A percentile compares a stretch with the other conserved stretches of the same genome.
Conservation (phyloP, 2,113 vertebrate species). For the Rostratula benghalensis region DNA sequence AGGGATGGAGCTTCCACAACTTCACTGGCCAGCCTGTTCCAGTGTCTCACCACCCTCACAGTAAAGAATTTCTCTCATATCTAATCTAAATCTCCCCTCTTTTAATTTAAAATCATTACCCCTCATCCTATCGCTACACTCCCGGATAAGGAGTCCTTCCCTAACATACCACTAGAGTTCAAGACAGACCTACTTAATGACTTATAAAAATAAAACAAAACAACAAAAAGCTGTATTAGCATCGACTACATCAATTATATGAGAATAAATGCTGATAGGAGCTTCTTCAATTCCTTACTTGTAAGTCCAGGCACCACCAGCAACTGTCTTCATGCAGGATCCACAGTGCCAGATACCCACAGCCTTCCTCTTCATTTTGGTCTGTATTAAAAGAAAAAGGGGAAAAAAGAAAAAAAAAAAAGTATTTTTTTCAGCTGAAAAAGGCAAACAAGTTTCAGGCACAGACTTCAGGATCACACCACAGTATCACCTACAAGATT, state of each 20-base stretch:
- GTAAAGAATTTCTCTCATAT: too few relatives aligned
- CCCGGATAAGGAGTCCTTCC: too few relatives aligned
- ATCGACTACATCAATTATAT: not conserved
- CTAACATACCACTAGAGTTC: not conserved
- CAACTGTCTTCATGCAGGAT: slow-evolving; percentile 97
- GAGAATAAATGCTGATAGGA: not conserved
- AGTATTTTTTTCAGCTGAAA: not conserved
- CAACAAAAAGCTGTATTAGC: not conserved
- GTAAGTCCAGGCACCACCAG: slow-evolving; percentile 98
- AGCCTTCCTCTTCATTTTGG: slow-evolving; percentile 98
- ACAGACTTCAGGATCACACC: not conserved
- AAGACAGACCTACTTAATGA: not conserved
- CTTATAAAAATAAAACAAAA: not conserved
- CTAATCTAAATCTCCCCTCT: too few relatives aligned
- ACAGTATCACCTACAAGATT: not conserved
- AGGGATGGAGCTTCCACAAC: too few relatives aligned
- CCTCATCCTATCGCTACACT: too few relatives aligned
- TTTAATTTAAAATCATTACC: too few relatives aligned
- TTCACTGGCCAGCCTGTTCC: too few relatives aligned
- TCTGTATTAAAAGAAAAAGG: slow-evolving; percentile 69
- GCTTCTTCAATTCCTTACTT: slow-evolving; percentile 80
- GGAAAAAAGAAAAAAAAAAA: too few relatives aligned
- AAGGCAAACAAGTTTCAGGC: not conserved
- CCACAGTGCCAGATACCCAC: slow-evolving; percentile 99
- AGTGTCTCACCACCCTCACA: too few relatives aligned